Conservation (phyloP, 2,113 vertebrate species). For the Platysteira castanea region DNA sequence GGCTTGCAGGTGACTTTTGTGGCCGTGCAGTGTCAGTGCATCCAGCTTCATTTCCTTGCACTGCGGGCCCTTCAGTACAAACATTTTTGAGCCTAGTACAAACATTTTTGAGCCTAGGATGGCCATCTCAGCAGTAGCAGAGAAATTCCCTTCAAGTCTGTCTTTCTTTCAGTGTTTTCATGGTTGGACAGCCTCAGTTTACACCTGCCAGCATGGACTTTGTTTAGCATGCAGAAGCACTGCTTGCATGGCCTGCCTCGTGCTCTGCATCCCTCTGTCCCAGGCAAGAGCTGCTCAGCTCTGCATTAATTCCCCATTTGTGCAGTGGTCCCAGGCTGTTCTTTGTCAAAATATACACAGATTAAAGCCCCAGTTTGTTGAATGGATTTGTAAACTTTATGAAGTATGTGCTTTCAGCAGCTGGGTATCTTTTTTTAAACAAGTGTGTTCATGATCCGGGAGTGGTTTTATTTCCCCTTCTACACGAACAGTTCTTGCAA, state of each 20-base stretch:
- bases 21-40: background rate
- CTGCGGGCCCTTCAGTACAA: background rate
- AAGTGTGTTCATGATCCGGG: background rate
- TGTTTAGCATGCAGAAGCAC: background rate
- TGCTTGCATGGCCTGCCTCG: background rate
- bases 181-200: background rate
- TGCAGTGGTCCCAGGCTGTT: background rate
- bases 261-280: background rate
- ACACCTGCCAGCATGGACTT: background rate
- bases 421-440: conserved; percentile 26
- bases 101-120: background rate
- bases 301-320: background rate
- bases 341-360: conserved; percentile 8
- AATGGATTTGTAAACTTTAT: conserved; percentile 8
- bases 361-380: background rate
- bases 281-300: background rate
- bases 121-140: background rate
- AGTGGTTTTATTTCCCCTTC: background rate
- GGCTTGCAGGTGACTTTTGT: background rate
- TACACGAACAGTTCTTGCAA: background rate
- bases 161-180: background rate
- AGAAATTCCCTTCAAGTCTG: background rate
- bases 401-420: conserved; percentile 22
- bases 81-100: background rate
- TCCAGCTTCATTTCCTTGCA: background rate